phyloP scores from a whole-genome alignment of 92 coral and sea anemone species.

The Epizoanthus rinbou region DNA sequence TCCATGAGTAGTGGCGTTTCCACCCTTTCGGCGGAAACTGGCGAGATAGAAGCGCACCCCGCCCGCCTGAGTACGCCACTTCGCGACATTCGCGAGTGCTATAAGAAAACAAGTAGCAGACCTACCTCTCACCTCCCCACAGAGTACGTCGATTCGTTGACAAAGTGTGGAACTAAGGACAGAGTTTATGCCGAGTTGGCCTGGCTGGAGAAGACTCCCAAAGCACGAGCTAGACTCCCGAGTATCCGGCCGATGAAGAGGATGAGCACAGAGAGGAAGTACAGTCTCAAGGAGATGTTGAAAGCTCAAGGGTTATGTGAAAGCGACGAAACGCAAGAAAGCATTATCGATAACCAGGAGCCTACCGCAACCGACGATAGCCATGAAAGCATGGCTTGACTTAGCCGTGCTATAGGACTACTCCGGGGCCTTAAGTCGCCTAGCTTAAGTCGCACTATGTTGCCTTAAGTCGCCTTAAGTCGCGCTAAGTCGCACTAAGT shows the following conservation, averaged over 20 bases:
- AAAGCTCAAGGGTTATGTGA: background rate
- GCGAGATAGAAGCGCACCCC: background rate
- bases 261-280: slow-evolving; percentile 7
- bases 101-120: slow-evolving; percentile 35
- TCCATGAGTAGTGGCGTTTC: background rate
- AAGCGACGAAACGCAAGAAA: too few relatives aligned
- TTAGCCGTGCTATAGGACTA: too few relatives aligned
- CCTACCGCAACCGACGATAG: too few relatives aligned
- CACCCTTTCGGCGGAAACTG: background rate
- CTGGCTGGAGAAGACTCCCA: slow-evolving; percentile 54
- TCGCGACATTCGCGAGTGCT: slow-evolving; percentile 30
- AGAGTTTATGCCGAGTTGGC: slow-evolving; percentile 57
- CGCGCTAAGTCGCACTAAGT: too few relatives aligned
- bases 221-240: slow-evolving; percentile 18
- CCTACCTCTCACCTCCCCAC: slow-evolving; percentile 49
- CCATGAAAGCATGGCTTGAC: too few relatives aligned
- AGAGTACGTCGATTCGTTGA: slow-evolving; percentile 49
- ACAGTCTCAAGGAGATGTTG: slow-evolving; percentile 23
- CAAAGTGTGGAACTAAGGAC: slow-evolving; percentile 52
- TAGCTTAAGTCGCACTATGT: too few relatives aligned
- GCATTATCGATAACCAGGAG: too few relatives aligned
- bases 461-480: too few relatives aligned
- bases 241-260: slow-evolving; percentile 25
- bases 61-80: background rate
- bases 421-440: too few relatives aligned